Evolutionary conservation across 2,888 invertebrate genomes (phyloP).

Genomic region (Meteorus colon): DNA sequence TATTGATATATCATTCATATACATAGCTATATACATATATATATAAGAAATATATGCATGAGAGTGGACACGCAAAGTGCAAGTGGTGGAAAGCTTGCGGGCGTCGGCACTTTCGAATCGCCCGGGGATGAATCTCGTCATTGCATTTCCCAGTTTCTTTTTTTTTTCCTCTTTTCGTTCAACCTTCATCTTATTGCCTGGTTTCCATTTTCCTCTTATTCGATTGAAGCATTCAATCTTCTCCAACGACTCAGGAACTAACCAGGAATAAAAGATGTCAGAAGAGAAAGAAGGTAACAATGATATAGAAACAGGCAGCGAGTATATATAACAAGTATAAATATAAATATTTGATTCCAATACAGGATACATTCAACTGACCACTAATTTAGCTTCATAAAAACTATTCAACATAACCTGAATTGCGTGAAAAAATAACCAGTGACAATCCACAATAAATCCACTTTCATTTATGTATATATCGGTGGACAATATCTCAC

Average conservation of each 20-base stretch:
- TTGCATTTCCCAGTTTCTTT: conserved; percentile 35
- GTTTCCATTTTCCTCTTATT: background rate
- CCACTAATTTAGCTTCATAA: background rate
- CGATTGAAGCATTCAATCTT: conserved; percentile 5
- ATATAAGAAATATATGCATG: background rate
- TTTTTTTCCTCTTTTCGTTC: conserved; percentile 51
- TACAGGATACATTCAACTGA: background rate
- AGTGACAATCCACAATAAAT: background rate
- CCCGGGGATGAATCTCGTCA: conserved; percentile 51
- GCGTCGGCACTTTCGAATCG: conserved; percentile 47
- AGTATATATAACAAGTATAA: background rate
- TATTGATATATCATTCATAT: no score
- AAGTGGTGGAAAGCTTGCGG: conserved; percentile 40
- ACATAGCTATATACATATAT: background rate
- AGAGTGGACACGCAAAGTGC: conserved; percentile 12
- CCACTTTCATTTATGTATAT: background rate
- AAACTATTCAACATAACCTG: background rate
- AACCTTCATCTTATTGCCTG: conserved; percentile 40
- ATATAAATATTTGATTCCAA: background rate
- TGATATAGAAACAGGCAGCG: background rate
- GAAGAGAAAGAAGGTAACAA: background rate
- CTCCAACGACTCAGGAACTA: background rate
- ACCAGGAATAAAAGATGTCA: background rate
- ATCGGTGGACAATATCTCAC: conserved; percentile 8
- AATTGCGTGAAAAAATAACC: background rate